Evolutionary conservation across 37 sponge, comb jelly and placozoan species (phyloP).

Genomic region (Amphimedon queenslandica): DNA sequence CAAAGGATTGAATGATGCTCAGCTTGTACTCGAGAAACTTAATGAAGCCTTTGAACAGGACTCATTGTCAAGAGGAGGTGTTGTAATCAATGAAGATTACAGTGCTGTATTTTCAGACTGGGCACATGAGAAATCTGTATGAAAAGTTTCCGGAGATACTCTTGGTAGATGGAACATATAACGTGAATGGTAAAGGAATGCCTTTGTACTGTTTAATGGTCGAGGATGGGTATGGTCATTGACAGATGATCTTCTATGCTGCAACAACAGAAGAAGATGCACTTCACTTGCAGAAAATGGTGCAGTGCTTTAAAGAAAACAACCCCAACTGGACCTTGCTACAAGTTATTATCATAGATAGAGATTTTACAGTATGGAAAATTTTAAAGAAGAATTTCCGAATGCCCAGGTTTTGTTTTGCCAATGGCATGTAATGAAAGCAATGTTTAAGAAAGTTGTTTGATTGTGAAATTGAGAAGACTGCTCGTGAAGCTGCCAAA

Average conservation of each 20-base stretch:
- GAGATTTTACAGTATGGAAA: conserved; percentile 21
- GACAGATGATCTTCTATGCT: conserved; percentile 24
- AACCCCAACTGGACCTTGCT: not conserved
- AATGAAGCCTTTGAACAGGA: conserved; percentile 12
- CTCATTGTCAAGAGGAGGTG: conserved; percentile 6
- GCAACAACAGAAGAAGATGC: conserved; percentile 27
- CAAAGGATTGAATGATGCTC: conserved; percentile 18
- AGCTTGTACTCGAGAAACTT: conserved; percentile 15
- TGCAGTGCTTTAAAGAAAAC: conserved; percentile 13
- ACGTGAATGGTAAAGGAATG: conserved; percentile 25
- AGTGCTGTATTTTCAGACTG: not conserved
- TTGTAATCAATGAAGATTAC: not conserved
- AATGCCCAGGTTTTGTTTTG: conserved; percentile 9
- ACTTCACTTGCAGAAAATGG: not conserved
- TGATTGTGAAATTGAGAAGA: not conserved
- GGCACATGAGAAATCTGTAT: conserved; percentile 7
- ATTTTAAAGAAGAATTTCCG: conserved; percentile 16
- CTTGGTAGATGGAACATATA: conserved; percentile 30
- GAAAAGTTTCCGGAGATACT: conserved; percentile 42
- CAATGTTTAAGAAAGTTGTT: conserved; percentile 3
- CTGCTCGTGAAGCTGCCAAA: not conserved
- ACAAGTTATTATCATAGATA: conserved; percentile 14
- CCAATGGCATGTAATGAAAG: conserved; percentile 28
- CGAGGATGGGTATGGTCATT: conserved; percentile 37
- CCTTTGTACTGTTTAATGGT: conserved; percentile 33